A percentile compares a stretch with the other conserved stretches of the same genome.
Evolutionary conservation across 2,797 vertebrate genomes (phyloP).

Genomic region (Neosilurus hyrtlii): DNA sequence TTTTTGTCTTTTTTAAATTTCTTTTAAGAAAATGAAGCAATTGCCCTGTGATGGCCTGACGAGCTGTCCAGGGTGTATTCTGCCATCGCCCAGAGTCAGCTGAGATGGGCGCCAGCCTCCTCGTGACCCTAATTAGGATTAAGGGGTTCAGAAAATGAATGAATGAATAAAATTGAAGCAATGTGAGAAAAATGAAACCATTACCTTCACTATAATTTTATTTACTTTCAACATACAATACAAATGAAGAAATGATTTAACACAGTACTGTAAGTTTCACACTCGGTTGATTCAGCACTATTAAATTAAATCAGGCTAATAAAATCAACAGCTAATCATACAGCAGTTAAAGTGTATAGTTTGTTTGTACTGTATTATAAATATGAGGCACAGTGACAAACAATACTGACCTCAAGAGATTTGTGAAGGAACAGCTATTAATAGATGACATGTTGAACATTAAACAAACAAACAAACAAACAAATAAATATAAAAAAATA

Average conservation of each 20-base stretch:
- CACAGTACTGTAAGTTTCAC: background rate
- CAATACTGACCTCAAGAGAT: constrained; percentile 33
- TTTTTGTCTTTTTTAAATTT: background rate
- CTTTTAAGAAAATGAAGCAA: too few relatives aligned
- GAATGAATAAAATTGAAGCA: too few relatives aligned
- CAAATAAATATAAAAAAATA: background rate
- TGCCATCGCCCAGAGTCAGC: too few relatives aligned
- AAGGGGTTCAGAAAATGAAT: too few relatives aligned
- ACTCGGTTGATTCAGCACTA: background rate
- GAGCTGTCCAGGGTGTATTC: too few relatives aligned
- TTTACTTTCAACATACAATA: background rate
- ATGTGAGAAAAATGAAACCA: background rate
- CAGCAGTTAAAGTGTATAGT: background rate
- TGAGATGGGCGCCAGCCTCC: too few relatives aligned
- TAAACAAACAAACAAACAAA: background rate
- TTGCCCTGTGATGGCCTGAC: too few relatives aligned
- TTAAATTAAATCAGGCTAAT: too few relatives aligned
- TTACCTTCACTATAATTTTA: background rate
- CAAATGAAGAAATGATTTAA: background rate
- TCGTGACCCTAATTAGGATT: too few relatives aligned
- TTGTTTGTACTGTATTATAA: background rate
- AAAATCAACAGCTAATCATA: background rate
- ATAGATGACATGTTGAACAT: background rate
- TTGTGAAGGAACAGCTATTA: background rate
- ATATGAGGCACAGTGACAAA: background rate